Base-by-base conservation (phyloP, 2,113 vertebrate genomes). In the Pterocles burchelli region DNA sequence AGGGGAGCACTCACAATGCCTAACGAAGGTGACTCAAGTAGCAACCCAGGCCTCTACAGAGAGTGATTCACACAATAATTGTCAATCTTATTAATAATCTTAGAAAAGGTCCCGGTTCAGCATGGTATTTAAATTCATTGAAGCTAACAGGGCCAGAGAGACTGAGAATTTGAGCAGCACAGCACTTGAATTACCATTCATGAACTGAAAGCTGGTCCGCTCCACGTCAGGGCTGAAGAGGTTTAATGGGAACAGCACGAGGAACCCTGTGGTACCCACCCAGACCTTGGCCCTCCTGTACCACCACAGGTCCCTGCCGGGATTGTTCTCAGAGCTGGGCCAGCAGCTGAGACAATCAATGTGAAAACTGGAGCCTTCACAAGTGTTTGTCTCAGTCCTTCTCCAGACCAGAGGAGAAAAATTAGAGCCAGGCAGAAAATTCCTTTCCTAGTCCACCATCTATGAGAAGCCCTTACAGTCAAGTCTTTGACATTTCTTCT, bases 211-310 rank as follows among this genome's bases (percentile, higher is more conserved):
- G 28, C 20, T 74, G 34, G 18, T 48, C 24, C 41, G 2, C 13
- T 66, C 28, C 48, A 2, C 8, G 1, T 31, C 33, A 85, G 34
- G 34, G 31, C 58, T 85, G 62, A 84, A 36, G 13, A 71, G 17
- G 22, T 62, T 62, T 3, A 5, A 52, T 4, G 2, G 11, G 17
- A 14, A 65, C 45, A 85, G 66, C n/a, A 54, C 0, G 0, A 92
- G 36, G 22, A 91, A 41, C 11, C 12, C 79, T 1, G 2, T 25
- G 22, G 3, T 26, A 83, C 12, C 29, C 45, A 46, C 10, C 34
- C 83, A 33, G 3, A 5, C 13, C 29, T 57, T 38, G 17, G 15
- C 51, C 11, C n/a, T 45, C 15, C 54, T n/a, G 21, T 58, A 52
- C 43, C 29, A 61, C 7, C 22, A 57, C 31, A 6, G 0, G 11